Percentiles rank a stretch among this genome's conserved stretches.
Conservation (phyloP, 1,140 invertebrate species). For the Leguminivora glycinivorella region DNA sequence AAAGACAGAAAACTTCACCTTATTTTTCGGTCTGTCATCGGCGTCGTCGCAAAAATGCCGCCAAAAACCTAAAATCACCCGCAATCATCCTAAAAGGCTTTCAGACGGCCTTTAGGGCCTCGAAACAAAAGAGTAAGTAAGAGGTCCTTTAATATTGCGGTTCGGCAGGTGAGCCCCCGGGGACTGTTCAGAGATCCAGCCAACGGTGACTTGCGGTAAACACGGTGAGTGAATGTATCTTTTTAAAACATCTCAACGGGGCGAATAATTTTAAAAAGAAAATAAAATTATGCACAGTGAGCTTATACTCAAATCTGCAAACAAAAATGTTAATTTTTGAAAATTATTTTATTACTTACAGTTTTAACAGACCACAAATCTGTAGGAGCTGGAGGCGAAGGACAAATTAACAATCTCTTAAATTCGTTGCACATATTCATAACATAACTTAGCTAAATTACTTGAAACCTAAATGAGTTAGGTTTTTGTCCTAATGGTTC, state of each 20-base stretch:
- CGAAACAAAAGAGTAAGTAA: conserved; percentile 51
- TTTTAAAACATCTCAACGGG: not conserved
- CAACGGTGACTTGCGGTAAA: conserved; percentile 52
- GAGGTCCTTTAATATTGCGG: conserved; percentile 44
- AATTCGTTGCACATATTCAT: too few relatives aligned
- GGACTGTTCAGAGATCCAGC: conserved; percentile 53
- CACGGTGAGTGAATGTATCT: not conserved
- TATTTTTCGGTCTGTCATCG: not conserved
- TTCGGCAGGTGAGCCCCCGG: conserved; percentile 49
- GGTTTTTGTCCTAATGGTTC: too few relatives aligned
- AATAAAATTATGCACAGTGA: not conserved
- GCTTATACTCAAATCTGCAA: too few relatives aligned
- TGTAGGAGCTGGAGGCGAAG: too few relatives aligned
- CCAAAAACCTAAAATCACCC: conserved; percentile 2
- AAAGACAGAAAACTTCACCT: not conserved
- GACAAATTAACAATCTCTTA: too few relatives aligned
- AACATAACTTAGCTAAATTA: too few relatives aligned
- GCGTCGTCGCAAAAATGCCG: not conserved
- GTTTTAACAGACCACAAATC: too few relatives aligned
- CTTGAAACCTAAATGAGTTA: too few relatives aligned
- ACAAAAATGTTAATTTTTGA: too few relatives aligned
- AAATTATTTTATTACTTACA: too few relatives aligned
- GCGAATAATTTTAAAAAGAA: not conserved
- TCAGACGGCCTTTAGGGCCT: conserved; percentile 25
- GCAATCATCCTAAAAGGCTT: conserved; percentile 31